phyloP scores from a whole-genome alignment of 2,797 vertebrate species.

The Siniperca undulata region DNA sequence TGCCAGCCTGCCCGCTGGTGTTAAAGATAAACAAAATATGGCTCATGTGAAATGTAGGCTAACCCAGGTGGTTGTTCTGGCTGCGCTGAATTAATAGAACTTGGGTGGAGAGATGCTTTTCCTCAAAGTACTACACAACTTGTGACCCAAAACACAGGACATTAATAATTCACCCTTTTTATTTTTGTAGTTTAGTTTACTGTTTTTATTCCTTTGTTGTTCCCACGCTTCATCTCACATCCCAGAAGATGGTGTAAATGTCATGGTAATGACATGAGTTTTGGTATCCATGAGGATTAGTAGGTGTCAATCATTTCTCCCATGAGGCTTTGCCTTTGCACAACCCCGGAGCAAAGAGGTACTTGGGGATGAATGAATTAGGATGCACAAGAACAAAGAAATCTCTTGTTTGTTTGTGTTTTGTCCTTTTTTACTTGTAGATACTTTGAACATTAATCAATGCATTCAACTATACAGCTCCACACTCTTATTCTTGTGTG shows the following conservation, averaged over 20 bases:
- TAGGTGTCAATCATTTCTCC: constrained; percentile 78
- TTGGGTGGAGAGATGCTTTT: constrained; percentile 18
- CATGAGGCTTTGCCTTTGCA: constrained; percentile 65
- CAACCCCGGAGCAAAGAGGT: constrained; percentile 62
- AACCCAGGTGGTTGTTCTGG: constrained; percentile 61
- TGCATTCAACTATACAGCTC: constrained; percentile 14
- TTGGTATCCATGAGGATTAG: constrained; percentile 72
- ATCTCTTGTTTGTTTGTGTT: constrained; percentile 21
- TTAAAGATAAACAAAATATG: constrained; percentile 74
- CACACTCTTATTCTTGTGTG: not conserved
- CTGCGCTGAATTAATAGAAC: constrained; percentile 51
- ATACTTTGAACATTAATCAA: constrained; percentile 45
- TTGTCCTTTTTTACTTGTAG: constrained; percentile 43
- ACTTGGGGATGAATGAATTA: constrained; percentile 70
- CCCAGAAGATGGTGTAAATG: constrained; percentile 70
- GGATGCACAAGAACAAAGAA: constrained; percentile 48
- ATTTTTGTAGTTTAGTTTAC: constrained; percentile 59
- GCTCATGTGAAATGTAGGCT: constrained; percentile 69
- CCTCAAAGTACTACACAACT: constrained; percentile 33
- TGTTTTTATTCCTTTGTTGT: constrained; percentile 63
- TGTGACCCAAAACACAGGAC: constrained; percentile 57
- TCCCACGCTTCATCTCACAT: constrained; percentile 41
- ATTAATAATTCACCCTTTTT: constrained; percentile 60
- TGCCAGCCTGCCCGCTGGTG: constrained; percentile 62
- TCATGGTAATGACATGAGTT: constrained; percentile 78